These are phyloP conservation scores for Ganaspis sp. DNA, from an alignment of 1,140 invertebrate species.

Conservation along the genomic window DNA sequence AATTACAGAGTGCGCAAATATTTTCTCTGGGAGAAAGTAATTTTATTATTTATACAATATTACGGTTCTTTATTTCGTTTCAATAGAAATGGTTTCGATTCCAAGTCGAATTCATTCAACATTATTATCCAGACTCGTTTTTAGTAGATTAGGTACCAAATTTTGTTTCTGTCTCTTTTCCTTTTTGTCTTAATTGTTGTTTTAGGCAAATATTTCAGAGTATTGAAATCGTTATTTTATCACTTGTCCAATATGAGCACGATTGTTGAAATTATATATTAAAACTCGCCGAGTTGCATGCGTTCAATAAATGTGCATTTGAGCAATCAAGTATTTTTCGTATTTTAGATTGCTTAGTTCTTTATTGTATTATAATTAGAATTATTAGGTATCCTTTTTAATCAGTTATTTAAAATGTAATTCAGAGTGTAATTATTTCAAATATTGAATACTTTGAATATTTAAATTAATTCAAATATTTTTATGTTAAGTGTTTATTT, in stretches of 20 bases:
- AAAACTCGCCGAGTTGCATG: background rate
- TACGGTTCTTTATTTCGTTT: background rate
- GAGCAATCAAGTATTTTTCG: background rate
- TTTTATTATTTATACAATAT: too few species aligned
- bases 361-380: background rate
- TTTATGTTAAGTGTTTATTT: too few species aligned
- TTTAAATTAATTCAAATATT: too few species aligned
- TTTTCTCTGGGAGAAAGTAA: too few species aligned
- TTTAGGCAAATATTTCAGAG: background rate
- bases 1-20: too few species aligned
- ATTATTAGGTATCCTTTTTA: background rate
- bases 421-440: too few species aligned
- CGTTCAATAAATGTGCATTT: slow-evolving; percentile 5
- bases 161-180: background rate
- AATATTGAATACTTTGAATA: too few species aligned
- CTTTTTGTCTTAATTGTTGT: background rate
- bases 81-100: background rate
- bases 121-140: background rate
- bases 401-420: too few species aligned
- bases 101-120: background rate
- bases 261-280: background rate
- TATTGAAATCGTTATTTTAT: background rate
- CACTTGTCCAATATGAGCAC: background rate
- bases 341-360: background rate
- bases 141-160: background rate